Base-by-base conservation (phyloP, 2,797 vertebrate genomes). In the Thaleichthys pacificus region DNA sequence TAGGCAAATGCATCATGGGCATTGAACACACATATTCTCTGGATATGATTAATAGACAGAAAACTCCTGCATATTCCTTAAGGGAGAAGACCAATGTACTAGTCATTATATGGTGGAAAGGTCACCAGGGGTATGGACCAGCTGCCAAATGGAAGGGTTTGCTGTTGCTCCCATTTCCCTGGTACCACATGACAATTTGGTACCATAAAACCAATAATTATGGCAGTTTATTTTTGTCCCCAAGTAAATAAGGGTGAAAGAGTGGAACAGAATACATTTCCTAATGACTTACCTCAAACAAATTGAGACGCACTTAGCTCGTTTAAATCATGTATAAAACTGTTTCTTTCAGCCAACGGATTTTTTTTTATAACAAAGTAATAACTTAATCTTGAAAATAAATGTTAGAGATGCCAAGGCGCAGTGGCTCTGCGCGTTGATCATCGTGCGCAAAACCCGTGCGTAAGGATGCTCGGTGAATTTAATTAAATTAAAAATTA, bases 181-280 rank as follows among this genome's bases (percentile, higher is more conserved):
- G 84, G 79, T 2, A 80, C 77, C 54, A 75, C 82, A 28, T 82
- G 81, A 68, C 78, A 82, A 73, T 62, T 81, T 70, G 85, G 83
- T 76, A 82, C 76, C 80, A 72, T 87, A 72, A 77, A 86, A 84
- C 77, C 86, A 88, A 81, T 87, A 86, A 77, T 91, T 82, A 77
- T 8, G 19, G 2, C 42, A 11, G 42, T 47, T 47, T 47, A 47
- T 47, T 47, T 47, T 47, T 47, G 9, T 47, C 42, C 42, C 42
- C 42, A 47, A 12, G 42, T 47, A 47, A 47, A 12, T 47, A 47
- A 47, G 9, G 42, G 42, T 42, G 38, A 12, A 11, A 42, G 38
- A 11, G 38, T 47, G 42, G 42, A 47, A 47, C 9, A 47, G 42
- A 47, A 47, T 47, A 14, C 12, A 30, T 47, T 14, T 47, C 42